Base-by-base conservation (phyloP, 2,113 vertebrate species). In the Entomyzon cyanotis region DNA sequence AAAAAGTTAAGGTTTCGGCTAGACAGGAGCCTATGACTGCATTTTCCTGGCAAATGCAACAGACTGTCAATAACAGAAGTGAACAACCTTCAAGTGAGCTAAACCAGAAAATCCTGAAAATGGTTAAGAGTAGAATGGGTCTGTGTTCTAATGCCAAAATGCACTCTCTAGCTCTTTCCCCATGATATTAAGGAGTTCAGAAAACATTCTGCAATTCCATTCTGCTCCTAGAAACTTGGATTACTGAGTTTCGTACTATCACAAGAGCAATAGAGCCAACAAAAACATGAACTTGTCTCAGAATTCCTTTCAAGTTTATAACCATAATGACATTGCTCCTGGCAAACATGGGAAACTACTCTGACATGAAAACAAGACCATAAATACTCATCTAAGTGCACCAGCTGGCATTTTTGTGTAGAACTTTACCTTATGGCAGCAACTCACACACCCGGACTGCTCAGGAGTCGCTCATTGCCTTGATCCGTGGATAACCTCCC, bases 261-360 rank as follows among this genome's bases (percentile, higher is more conserved):
- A 3, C 4, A 46, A 46, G 80, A 50, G 4, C 0, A 0, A 67
- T 11, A 33, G 3, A 58, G 20, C 7, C 15, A 84, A 77, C 23
- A 56, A 65, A 92, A 58, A 81, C 52, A 46, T 58, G 31, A 82
- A 60, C 10, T 46, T 9, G 1, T 52, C 33, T 69, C 18, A 9
- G 9, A 49, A 53, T 21, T 82, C 8, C 17, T 69, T 74, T 60
- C 31, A 83, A 37, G 10, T 75, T 50, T 52, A 8, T n/a, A 47
- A 50, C 3, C 5, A 15, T 20, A 50, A 39, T 56, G 71, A 27
- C 4, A 14, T 76, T 2, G 0, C 67, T 94, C 8, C 15, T 27
- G 71, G 53, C 5, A 73, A 50, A 59, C 3, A 13, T 9, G 4
- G 30, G 50, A 76, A 68, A 87, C 15, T 67, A 31, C 9, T 80